phyloP scores from a whole-genome alignment of 2,113 vertebrate genomes.

The Neotoma lepida region DNA sequence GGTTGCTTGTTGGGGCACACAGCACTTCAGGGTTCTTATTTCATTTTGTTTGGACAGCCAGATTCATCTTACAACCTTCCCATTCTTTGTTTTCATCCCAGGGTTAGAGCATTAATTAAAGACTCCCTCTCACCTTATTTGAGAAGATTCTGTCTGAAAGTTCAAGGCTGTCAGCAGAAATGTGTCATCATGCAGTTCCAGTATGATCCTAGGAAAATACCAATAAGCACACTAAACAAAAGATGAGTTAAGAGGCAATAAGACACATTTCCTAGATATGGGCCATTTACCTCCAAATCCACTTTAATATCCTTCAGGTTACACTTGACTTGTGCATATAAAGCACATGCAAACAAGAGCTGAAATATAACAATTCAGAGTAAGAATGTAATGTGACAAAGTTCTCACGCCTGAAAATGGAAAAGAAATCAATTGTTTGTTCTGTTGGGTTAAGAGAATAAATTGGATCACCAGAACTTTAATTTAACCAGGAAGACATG shows the following conservation, averaged over 20 bases:
- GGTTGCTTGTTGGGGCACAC: not conserved
- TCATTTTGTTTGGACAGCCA: constrained; percentile 73
- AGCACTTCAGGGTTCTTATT: constrained; percentile 61
- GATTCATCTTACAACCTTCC: constrained; percentile 52
- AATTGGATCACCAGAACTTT: constrained; percentile 60
- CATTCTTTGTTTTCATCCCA: constrained; percentile 60
- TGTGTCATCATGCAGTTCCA: constrained; percentile 66
- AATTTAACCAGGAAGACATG: constrained; percentile 55
- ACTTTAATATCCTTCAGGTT: constrained; percentile 76
- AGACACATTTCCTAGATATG: constrained; percentile 63
- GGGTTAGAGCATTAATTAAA: constrained; percentile 71
- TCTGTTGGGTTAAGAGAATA: constrained; percentile 63
- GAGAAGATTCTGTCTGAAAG: constrained; percentile 58
- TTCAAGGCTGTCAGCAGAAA: constrained; percentile 72
- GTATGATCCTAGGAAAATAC: constrained; percentile 72
- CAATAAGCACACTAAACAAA: constrained; percentile 80
- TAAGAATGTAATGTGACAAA: constrained; percentile 66
- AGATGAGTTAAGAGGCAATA: constrained; percentile 74
- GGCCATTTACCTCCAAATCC: constrained; percentile 76
- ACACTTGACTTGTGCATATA: constrained; percentile 72
- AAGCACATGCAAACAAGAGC: constrained; percentile 65
- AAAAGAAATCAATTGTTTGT: constrained; percentile 68
- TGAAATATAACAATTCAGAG: constrained; percentile 69
- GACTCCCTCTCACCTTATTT: constrained; percentile 65
- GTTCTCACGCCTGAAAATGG: constrained; percentile 66